These are phyloP conservation scores for Rhynchonycteris naso DNA, from an alignment of 2,797 vertebrate genomes.

Conservation along the genomic window DNA sequence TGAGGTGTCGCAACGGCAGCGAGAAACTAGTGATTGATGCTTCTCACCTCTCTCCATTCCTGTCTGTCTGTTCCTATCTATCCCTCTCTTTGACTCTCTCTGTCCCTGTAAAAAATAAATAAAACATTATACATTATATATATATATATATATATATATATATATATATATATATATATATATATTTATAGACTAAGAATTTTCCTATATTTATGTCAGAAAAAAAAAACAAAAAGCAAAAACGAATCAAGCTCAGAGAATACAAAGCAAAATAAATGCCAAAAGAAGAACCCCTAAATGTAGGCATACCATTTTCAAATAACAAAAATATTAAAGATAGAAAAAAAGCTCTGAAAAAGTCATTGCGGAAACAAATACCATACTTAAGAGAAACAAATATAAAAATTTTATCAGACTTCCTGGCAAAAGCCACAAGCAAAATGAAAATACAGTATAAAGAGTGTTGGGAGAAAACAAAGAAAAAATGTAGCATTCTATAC, in stretches of 20 bases:
- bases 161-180: no score
- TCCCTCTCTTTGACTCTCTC: no score
- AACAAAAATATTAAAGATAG: background rate
- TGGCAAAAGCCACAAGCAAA: background rate
- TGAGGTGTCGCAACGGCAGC: no score
- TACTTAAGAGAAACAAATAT: background rate
- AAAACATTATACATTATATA: no score
- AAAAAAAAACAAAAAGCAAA: no score
- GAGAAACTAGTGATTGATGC: no score
- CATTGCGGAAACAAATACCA: background rate
- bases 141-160: no score
- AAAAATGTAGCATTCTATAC: background rate
- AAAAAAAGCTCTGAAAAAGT: background rate
- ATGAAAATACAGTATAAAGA: background rate
- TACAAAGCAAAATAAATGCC: background rate
- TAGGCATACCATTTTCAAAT: background rate
- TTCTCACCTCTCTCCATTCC: no score
- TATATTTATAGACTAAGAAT: no score
- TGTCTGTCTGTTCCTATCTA: no score
- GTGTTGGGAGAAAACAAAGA: background rate
- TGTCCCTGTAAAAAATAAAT: no score
- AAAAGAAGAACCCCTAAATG: background rate
- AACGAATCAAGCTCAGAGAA: background rate
- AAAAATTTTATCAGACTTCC: background rate
- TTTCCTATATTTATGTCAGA: background rate